phyloP scores from a whole-genome alignment of 2,113 vertebrate genomes.

The Actinemys pallida region DNA sequence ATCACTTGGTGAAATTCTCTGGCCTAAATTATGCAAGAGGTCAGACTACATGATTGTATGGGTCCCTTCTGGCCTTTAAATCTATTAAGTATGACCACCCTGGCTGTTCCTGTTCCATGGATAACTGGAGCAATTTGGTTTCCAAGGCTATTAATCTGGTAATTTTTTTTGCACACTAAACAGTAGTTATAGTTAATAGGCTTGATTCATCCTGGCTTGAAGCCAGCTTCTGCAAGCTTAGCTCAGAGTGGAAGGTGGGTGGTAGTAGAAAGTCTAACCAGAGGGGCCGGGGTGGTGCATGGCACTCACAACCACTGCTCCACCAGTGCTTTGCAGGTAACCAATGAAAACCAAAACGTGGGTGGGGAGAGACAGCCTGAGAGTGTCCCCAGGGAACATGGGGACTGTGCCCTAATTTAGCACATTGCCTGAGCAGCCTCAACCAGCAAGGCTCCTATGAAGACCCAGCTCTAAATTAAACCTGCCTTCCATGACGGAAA shows the following conservation, averaged over 20 bases:
- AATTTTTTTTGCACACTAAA: not conserved
- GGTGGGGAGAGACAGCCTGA: not conserved
- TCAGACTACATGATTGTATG: not conserved
- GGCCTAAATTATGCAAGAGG: too few species aligned
- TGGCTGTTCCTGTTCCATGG: not conserved
- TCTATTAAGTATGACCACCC: not conserved
- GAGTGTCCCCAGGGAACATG: not conserved
- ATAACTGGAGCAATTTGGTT: not conserved
- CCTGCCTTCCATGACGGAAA: not conserved
- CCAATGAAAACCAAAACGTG: not conserved
- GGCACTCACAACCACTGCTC: not conserved
- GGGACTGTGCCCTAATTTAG: not conserved
- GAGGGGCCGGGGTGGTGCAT: not conserved
- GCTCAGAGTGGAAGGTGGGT: not conserved
- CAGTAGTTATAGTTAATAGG: not conserved
- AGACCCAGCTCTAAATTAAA: not conserved
- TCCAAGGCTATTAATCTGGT: not conserved
- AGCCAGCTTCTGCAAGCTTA: not conserved
- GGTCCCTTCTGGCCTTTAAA: not conserved
- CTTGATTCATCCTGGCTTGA: not conserved
- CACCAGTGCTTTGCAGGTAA: not conserved
- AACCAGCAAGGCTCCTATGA: rapidly evolving
- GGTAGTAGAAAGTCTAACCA: not conserved
- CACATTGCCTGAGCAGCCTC: not conserved
- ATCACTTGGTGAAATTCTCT: not conserved